Evolutionary conservation across 2,797 vertebrate species (phyloP), one percentile per base, ranked within the genome.

Genomic region (Smutsia gigantea): DNA sequence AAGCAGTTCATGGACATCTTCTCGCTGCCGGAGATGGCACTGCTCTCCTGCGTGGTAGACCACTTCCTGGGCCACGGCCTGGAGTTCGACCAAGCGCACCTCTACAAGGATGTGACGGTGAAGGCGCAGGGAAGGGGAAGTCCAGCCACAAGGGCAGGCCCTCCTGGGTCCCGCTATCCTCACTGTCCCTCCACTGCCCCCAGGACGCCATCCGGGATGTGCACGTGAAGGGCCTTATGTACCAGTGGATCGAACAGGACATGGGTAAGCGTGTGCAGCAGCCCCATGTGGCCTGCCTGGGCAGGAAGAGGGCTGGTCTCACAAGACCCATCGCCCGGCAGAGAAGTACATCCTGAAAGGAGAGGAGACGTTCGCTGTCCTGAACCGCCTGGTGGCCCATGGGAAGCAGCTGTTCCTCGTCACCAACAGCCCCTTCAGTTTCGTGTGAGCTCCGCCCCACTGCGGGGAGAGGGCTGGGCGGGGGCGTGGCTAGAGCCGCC

Each of bases 1-100:
- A 99, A 99, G 84, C 99, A 99, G 90, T 99, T 99, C 96, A 99
- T 99, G 99, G 99, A 99, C 87, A 98, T 99, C 96, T 99, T 99
- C 97, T 99, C 99, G 2, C 98, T 99, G 86, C 98, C 99, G 19
- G 99, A 99, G 97, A 99, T 99, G 99, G 98, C 98, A 0, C 97
- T 99, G 75, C 98, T 99, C 6, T 99, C 99, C 78, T 99, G 98
- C 3, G 99, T 99, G 93, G 99, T 99, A 27, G 99, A 99, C 96
- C 98, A 99, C 93, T 99, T 99, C 93, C 98, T 99, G 94, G 98
- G 94, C 85, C 98, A 99, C 0, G 96, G 98, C 94, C 98, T 99
- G 97, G 99, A 99, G 88, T 99, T 99, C 95, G 99, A 99, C 97
- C 99, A 99, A 68, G 98, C 98, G 17, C 99, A 99, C 86, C 99